Evolutionary conservation across 2,888 invertebrate genomes (phyloP).

Genomic region (Drosophila cognata): DNA sequence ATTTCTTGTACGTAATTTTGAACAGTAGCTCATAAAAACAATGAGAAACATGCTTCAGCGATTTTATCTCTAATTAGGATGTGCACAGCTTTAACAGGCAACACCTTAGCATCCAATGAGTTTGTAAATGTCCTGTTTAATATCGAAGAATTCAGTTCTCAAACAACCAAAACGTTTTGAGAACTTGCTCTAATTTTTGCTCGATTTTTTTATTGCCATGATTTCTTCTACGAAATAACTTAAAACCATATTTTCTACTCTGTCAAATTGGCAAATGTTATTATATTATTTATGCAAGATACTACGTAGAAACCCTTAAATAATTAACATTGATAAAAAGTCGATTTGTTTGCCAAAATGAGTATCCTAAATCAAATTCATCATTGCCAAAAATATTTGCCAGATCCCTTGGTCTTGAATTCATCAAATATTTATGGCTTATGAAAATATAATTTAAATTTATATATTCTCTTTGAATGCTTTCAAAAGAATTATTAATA

Average conservation of each 20-base stretch:
- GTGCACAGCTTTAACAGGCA: background rate
- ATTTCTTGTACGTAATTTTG: constrained; percentile 71
- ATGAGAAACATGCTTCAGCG: constrained; percentile 33
- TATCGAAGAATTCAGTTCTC: background rate
- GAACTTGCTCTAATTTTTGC: background rate
- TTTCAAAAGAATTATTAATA: background rate
- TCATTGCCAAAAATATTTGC: background rate
- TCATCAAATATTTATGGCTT: background rate
- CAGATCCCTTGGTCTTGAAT: background rate
- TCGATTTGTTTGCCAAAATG: background rate
- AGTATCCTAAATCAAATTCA: background rate
- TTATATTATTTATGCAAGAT: background rate
- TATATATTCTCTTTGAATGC: background rate
- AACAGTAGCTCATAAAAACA: constrained; percentile 65
- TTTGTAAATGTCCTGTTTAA: background rate
- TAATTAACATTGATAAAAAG: background rate
- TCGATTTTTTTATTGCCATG: background rate
- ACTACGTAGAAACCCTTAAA: fast-evolving
- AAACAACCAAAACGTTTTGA: background rate
- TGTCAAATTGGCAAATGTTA: background rate
- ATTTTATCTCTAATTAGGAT: constrained; percentile 47
- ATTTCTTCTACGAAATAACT: background rate
- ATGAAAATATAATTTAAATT: background rate
- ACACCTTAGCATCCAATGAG: background rate
- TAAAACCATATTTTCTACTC: background rate